Percentiles rank a stretch among this genome's conserved stretches.
Conservation (phyloP, 2,888 invertebrate genomes). For the Poecilobothrus nobilitatus region DNA sequence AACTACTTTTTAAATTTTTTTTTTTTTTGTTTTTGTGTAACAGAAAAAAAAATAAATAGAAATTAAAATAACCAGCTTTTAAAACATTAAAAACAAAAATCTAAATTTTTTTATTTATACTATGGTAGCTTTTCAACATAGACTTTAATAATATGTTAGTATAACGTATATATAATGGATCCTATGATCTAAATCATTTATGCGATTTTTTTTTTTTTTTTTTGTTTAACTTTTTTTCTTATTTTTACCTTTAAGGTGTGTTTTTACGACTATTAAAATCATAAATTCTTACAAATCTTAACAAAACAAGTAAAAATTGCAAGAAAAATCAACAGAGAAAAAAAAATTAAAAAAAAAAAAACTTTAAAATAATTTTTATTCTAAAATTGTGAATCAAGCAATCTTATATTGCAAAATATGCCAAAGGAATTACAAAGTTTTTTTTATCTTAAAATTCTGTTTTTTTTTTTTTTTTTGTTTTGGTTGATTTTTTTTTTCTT, state of each 20-base stretch:
- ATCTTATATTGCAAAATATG: background rate
- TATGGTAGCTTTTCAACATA: too few relatives aligned
- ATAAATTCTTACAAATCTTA: background rate
- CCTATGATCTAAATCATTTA: background rate
- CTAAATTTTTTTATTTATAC: too few relatives aligned
- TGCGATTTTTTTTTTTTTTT: background rate
- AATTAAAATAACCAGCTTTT: too few relatives aligned
- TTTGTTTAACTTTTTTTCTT: background rate
- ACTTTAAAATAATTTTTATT: background rate
- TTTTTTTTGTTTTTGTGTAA: too few relatives aligned
- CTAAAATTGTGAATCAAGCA: background rate
- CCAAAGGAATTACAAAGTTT: background rate
- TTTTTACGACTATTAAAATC: slow-evolving; percentile 6
- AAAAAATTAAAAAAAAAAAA: background rate
- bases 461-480: too few relatives aligned
- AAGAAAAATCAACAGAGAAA: background rate
- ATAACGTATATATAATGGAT: background rate
- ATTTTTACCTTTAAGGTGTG: slow-evolving; percentile 1
- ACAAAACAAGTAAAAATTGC: too few relatives aligned
- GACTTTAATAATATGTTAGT: too few relatives aligned
- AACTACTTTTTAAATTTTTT: too few relatives aligned
- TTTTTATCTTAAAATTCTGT: too few relatives aligned
- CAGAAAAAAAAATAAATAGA: too few relatives aligned
- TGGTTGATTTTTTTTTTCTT: too few relatives aligned
- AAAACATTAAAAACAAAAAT: too few relatives aligned